Base-by-base conservation (phyloP, 2,113 vertebrate species). In the Nannobrachium achirus region DNA sequence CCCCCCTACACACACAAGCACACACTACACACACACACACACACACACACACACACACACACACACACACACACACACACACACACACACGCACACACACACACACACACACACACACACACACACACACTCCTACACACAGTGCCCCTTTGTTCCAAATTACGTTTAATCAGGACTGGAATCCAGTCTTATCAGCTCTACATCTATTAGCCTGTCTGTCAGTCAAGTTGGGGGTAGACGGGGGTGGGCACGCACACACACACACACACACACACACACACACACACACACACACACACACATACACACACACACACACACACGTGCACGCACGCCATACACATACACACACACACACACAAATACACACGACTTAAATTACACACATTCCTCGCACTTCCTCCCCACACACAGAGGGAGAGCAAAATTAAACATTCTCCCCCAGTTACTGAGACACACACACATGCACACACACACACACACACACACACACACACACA, bases 341-440 rank as follows among this genome's bases (percentile, higher is more conserved):
- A 7, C 42, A 45, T 7, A 45, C 42, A 45, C 42, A 45, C 42
- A 33, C 25, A 33, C 25, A 33, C 25, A 33, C 25, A 33, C 25
- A n/a, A 4, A n/a, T n/a, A 50, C 48, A 50, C 40, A 44, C n/a
- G 56, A 42, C 59, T 63, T 9, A 42, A 10, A 50, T 77, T 48
- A 48, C 63, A 52, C 52, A 53, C 52, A 68, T 63, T 63, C 58
- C 53, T 66, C 10, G 8, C 39, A 9, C 40, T 2, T 39, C 19
- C 52, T 58, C 15, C 9, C 13, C 45, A 14, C 45, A n/a, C 45
- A 48, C 45, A 33, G 25, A 33, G 10, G 49, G 40, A 10, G n/a
- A 58, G 25, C 6, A 10, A 72, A 66, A 65, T 52, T 39, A 19
- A 52, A 57, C 59, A 67, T 76, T 69, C 25, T 33, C 63, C 46